Percentiles rank a stretch among this genome's conserved stretches.
Evolutionary conservation across 2,888 invertebrate species (phyloP).

Genomic region (Acleris emargana): DNA sequence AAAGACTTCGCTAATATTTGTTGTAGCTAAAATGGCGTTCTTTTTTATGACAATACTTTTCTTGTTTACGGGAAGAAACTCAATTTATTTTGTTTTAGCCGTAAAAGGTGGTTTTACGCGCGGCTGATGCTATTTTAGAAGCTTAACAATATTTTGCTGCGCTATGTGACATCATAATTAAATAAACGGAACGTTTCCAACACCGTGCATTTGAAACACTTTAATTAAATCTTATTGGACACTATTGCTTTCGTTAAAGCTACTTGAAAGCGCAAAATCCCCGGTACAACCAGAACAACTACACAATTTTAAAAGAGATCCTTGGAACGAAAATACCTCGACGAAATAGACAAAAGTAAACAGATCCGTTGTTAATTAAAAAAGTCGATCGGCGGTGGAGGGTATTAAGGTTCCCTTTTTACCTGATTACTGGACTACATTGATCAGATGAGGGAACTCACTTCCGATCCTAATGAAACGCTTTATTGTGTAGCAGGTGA

Average conservation of each 20-base stretch:
- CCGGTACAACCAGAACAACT: conserved; percentile 19
- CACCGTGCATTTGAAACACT: neutral
- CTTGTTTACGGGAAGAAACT: conserved; percentile 23
- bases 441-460: conserved; percentile 32
- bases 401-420: conserved; percentile 46
- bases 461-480: conserved; percentile 35
- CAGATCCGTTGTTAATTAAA: conserved; percentile 51
- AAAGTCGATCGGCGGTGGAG: conserved; percentile 49
- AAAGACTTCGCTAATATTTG: conserved; percentile 39
- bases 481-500: conserved; percentile 33
- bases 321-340: conserved; percentile 29
- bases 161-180: too few species aligned
- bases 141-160: too few species aligned
- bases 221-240: conserved; percentile 9
- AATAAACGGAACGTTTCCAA: neutral
- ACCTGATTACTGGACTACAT: conserved; percentile 47
- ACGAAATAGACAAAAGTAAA: conserved; percentile 36
- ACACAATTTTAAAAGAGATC: conserved; percentile 36
- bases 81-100: conserved; percentile 25
- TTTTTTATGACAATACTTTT: conserved; percentile 32
- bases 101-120: conserved; percentile 18
- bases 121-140: conserved; percentile 8
- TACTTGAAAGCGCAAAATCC: conserved; percentile 14
- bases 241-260: conserved; percentile 22
- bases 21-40: conserved; percentile 28